A percentile compares a stretch with the other conserved stretches of the same genome.
These are phyloP conservation scores for Dendrocincla tyrannina DNA, from an alignment of 2,797 vertebrate genomes.

Conservation along the genomic window DNA sequence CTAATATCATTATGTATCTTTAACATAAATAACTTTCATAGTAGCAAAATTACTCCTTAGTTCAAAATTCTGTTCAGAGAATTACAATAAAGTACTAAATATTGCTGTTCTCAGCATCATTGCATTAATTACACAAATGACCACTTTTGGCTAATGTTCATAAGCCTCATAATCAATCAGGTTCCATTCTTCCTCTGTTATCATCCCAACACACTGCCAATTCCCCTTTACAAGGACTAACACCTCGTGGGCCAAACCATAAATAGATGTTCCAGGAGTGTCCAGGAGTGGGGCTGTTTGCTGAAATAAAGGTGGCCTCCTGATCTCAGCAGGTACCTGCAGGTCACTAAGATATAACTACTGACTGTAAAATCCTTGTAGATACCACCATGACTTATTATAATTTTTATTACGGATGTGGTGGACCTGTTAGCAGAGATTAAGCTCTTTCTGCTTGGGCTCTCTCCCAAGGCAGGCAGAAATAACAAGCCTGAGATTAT, in stretches of 20 bases:
- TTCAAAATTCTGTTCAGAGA: constrained; percentile 17
- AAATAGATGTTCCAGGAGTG: background rate
- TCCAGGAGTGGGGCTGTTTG: background rate
- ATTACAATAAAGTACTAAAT: constrained; percentile 27
- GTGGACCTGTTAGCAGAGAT: background rate
- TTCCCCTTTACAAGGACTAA: background rate
- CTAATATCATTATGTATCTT: constrained; percentile 1
- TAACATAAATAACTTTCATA: constrained; percentile 37
- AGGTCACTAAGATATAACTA: background rate
- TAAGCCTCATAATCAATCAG: constrained; percentile 32
- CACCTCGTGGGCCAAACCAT: background rate
- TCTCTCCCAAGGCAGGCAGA: background rate
- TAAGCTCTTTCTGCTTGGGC: background rate
- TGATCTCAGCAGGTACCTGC: background rate
- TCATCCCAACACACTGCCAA: background rate
- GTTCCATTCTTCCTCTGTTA: background rate
- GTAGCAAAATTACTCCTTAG: constrained; percentile 18
- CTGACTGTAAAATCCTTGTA: background rate
- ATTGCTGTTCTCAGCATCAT: constrained; percentile 61
- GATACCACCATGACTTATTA: background rate
- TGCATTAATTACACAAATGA: constrained; percentile 44
- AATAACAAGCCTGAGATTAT: background rate
- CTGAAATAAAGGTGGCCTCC: background rate
- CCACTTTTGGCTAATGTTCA: constrained; percentile 25
- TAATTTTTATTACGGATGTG: background rate